A percentile compares a stretch with the other conserved stretches of the same genome.
phyloP scores from a whole-genome alignment of 2,888 invertebrate species.

The Monopis laevigella region DNA sequence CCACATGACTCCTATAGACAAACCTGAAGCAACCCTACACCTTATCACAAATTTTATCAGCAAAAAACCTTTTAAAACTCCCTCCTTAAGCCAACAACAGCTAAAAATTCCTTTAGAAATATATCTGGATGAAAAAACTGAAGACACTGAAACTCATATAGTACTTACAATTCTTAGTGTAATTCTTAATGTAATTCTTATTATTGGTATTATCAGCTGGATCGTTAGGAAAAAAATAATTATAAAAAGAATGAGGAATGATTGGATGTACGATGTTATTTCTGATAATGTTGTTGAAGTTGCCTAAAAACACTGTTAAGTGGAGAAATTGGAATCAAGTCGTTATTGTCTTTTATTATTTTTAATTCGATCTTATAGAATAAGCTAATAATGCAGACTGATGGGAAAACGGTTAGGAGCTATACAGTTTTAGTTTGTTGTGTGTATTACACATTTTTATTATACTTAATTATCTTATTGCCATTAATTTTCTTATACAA shows the following conservation, averaged over 20 bases:
- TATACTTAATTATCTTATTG: too few relatives aligned
- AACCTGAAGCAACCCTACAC: conserved; percentile 34
- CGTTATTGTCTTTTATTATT: too few relatives aligned
- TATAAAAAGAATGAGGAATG: background rate
- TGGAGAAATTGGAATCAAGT: too few relatives aligned
- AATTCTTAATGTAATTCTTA: conserved; percentile 35
- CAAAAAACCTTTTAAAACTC: background rate
- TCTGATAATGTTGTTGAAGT: conserved; percentile 5
- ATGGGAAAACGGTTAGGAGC: too few relatives aligned
- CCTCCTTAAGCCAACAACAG: background rate
- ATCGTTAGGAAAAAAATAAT: background rate
- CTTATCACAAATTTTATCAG: background rate
- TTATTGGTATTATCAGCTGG: conserved; percentile 18
- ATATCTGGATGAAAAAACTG: background rate
- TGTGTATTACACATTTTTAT: too few relatives aligned
- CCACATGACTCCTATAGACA: conserved; percentile 70
- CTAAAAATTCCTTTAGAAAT: background rate
- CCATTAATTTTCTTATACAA: too few relatives aligned
- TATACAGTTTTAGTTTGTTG: too few relatives aligned
- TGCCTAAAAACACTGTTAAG: too few relatives aligned
- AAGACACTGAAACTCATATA: too few relatives aligned
- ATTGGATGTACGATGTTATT: conserved; percentile 3
- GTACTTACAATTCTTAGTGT: conserved; percentile 28
- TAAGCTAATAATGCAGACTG: too few relatives aligned
- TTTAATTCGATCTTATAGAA: too few relatives aligned